Conservation (phyloP, 2,797 vertebrate genomes). For the Linurgus olivaceus region DNA sequence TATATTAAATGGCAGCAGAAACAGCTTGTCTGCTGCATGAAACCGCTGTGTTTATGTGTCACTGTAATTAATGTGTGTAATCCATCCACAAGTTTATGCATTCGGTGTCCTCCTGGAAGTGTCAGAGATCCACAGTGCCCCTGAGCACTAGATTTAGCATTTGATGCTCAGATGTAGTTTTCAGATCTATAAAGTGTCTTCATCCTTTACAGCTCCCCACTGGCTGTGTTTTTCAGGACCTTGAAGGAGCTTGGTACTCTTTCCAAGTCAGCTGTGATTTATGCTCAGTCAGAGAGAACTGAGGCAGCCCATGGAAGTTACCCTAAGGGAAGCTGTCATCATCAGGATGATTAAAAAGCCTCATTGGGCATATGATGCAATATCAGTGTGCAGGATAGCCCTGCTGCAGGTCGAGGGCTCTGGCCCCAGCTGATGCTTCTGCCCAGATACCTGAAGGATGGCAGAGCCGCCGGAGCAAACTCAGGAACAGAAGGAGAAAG, state of each 20-base stretch:
- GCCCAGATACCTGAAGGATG: background rate
- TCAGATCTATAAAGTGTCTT: background rate
- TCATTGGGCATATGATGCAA: fast-evolving
- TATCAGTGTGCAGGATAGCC: background rate
- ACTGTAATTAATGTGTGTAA: background rate
- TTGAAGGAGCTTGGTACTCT: background rate
- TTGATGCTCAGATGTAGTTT: background rate
- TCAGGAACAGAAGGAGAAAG: background rate
- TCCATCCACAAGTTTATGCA: background rate
- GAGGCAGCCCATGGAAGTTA: background rate
- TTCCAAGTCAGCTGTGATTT: background rate
- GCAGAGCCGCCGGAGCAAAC: background rate
- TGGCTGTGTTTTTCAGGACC: background rate
- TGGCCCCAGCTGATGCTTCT: fast-evolving
- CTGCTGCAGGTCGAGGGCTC: fast-evolving
- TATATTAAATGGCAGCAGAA: background rate
- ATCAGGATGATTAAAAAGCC: background rate
- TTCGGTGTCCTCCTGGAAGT: background rate
- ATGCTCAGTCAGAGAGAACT: background rate
- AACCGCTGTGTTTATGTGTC: background rate
- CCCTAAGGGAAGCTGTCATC: background rate
- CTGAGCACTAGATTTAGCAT: background rate
- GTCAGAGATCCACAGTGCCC: background rate
- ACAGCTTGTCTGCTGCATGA: background rate
- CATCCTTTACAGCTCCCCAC: background rate